These are phyloP conservation scores for Atethmia centrago DNA, from an alignment of 2,888 invertebrate genomes.

Conservation along the genomic window DNA sequence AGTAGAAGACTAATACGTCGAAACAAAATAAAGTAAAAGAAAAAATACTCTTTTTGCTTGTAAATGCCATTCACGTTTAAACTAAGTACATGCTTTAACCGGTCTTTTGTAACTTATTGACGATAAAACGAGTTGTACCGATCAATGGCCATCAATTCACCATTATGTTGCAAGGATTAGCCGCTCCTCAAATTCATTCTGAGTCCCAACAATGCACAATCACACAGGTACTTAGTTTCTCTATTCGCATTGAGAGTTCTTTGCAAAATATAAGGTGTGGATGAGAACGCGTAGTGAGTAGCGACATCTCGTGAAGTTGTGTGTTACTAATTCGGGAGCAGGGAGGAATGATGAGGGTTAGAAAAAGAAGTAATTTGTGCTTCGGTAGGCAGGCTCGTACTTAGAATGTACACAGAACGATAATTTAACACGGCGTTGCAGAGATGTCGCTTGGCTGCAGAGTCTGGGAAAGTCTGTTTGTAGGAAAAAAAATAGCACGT, in stretches of 20 bases:
- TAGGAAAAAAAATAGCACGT: background rate
- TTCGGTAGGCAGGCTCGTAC: background rate
- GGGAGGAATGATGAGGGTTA: background rate
- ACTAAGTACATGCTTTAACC: slow-evolving; percentile 23
- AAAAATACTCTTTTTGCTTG: background rate
- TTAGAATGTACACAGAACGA: too few relatives aligned
- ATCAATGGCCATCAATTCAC: slow-evolving; percentile 49
- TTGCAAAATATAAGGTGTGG: slow-evolving; percentile 65
- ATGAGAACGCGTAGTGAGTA: slow-evolving; percentile 39
- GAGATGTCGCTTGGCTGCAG: slow-evolving; percentile 23
- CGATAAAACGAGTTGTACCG: slow-evolving; percentile 52
- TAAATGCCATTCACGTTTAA: slow-evolving; percentile 14
- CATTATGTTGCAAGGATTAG: slow-evolving; percentile 64
- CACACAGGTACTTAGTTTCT: slow-evolving; percentile 42
- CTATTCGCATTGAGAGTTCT: slow-evolving; percentile 54
- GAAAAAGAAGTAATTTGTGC: background rate
- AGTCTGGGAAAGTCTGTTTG: background rate
- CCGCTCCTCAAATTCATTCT: slow-evolving; percentile 66
- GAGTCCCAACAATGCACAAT: slow-evolving; percentile 61
- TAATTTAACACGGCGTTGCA: background rate
- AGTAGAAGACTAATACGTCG: background rate
- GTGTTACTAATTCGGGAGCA: background rate
- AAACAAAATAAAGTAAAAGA: background rate
- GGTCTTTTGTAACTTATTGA: slow-evolving; percentile 52
- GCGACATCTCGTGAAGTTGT: slow-evolving; percentile 50